Evolutionary conservation across 2,888 invertebrate genomes (phyloP).

Genomic region (Eucera pruinosa): DNA sequence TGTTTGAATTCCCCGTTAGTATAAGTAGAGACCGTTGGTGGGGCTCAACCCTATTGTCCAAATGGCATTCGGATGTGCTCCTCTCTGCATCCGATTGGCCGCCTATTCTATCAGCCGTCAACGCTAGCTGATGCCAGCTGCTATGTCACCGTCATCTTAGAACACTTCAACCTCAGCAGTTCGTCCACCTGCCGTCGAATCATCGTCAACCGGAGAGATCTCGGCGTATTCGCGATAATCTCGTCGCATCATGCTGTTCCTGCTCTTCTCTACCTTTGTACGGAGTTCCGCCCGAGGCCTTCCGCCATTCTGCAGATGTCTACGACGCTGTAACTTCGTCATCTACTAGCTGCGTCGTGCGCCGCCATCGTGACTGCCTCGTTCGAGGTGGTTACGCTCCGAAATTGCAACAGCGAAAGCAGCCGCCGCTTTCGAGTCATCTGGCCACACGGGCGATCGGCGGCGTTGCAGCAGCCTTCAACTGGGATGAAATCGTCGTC

Average conservation of each 20-base stretch:
- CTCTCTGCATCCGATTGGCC: conserved; percentile 83
- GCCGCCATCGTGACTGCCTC: conserved; percentile 49
- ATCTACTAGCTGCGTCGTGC: conserved; percentile 19
- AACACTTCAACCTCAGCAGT: conserved; percentile 60
- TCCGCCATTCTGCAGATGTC: conserved; percentile 47
- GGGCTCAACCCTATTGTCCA: conserved; percentile 84
- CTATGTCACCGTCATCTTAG: conserved; percentile 68
- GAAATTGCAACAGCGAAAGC: conserved; percentile 41
- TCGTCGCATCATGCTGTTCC: conserved; percentile 54
- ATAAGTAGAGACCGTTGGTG: conserved; percentile 84
- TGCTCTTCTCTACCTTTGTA: conserved; percentile 39
- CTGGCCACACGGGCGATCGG: conserved; percentile 10
- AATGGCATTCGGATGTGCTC: conserved; percentile 84
- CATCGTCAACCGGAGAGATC: conserved; percentile 47
- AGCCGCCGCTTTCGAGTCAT: conserved; percentile 43
- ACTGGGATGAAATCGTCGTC: conserved; percentile 1
- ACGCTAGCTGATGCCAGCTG: conserved; percentile 73
- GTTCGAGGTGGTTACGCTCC: conserved; percentile 46
- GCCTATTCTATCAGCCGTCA: conserved; percentile 82
- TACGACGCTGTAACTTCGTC: conserved; percentile 39
- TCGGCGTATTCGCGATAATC: conserved; percentile 52
- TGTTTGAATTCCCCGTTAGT: conserved; percentile 85
- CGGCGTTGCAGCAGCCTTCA: not conserved
- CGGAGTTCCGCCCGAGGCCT: conserved; percentile 38
- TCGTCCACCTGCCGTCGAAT: conserved; percentile 43